Base-by-base conservation (phyloP, 2,888 invertebrate species). In the Pomacea canaliculata region DNA sequence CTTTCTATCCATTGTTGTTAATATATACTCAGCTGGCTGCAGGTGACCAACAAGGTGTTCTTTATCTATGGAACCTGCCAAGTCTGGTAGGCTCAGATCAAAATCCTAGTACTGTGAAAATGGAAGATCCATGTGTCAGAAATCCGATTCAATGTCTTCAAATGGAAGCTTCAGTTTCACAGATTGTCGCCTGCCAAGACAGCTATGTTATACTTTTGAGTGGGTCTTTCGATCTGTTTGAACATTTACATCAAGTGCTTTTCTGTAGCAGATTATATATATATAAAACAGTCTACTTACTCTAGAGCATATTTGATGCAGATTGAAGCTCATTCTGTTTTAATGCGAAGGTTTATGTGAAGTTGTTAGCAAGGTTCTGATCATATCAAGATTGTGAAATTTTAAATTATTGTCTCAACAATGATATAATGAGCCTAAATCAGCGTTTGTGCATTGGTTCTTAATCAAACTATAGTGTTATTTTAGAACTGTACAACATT, bases 31-130 rank as follows among this genome's bases (percentile, higher is more conserved):
- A 79, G 79, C 67, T 74, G 16, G 68, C 71, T 65, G 70, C 73
- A 9, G 76, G 76, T 12, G 76, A 79, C 18, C 37, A 68, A 5
- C 60, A 51, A 12, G 79, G 79, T 16, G 63, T 73, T 60, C 68
- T 79, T 59, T 71, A 71, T 62, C 19, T 37, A 16, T 79, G 79
- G 79, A 23, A 65, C 16, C 62, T 70, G 37, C 59, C 49, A 5
- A 59, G 37, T 9, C 56, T 71, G 59, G 51, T 19, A 12, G 27
- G 63, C 10, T 63, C 63, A 23, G 63, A 12, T 12, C n/a, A 27
- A 19, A 23, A 63, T 63, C n/a, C 19, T 12, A 7, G 10, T 63
- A 19, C 51, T 56, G 10, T 10, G 8, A 16, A 56, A 56, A 56
- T 16, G 10, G 63, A 63, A 63, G 27, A 10, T 19, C n/a, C 2